phyloP scores from a whole-genome alignment of 2,888 invertebrate species.

The Himalopsyche tibetana region DNA sequence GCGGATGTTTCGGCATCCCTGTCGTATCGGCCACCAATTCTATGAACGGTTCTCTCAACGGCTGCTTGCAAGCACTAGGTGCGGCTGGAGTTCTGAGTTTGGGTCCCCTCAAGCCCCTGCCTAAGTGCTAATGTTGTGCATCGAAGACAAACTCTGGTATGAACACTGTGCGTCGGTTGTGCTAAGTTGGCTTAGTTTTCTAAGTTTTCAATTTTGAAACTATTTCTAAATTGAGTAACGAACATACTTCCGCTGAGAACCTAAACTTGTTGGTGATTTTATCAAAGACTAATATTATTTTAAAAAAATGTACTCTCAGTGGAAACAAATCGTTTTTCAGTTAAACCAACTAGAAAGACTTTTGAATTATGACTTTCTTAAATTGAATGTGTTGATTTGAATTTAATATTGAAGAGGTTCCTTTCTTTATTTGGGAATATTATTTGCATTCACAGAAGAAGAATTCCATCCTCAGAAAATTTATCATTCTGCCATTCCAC shows the following conservation, averaged over 20 bases:
- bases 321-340: neutral
- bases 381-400: neutral
- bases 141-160: neutral
- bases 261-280: too few species aligned
- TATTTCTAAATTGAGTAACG: too few species aligned
- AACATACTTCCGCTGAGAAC: too few species aligned
- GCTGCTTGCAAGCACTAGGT: slow-evolving; percentile 80
- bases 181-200: too few species aligned
- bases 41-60: slow-evolving; percentile 78
- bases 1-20: slow-evolving; percentile 83
- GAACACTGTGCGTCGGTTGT: too few species aligned
- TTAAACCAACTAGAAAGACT: neutral
- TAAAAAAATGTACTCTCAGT: too few species aligned
- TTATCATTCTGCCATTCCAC: too few species aligned
- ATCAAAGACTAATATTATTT: too few species aligned
- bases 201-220: too few species aligned
- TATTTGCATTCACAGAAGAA: slow-evolving; percentile 47
- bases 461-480: neutral
- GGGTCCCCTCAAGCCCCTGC: slow-evolving; percentile 82
- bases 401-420: neutral
- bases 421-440: slow-evolving; percentile 3
- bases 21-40: slow-evolving; percentile 82
- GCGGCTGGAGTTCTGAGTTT: slow-evolving; percentile 84
- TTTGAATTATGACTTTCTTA: neutral
- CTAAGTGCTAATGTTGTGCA: slow-evolving; percentile 68